Percentiles rank a stretch among this genome's conserved stretches.
Evolutionary conservation across 2,113 vertebrate genomes (phyloP).

Genomic region (Apaloderma vittatum): DNA sequence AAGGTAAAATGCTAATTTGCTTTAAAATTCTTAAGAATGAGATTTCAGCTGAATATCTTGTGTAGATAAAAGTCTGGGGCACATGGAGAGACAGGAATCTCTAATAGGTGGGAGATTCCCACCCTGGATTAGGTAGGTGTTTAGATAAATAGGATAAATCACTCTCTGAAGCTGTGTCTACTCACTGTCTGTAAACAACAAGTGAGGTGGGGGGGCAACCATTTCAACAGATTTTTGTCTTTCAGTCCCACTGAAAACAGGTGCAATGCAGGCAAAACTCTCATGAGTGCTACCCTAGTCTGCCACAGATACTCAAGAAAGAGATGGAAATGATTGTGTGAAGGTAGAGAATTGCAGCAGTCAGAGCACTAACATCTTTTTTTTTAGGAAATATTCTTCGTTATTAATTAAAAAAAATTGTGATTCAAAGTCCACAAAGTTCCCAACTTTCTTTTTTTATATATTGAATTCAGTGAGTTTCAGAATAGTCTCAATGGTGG

Average conservation of each 20-base stretch:
- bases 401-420: rapidly evolving
- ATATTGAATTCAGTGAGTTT: not conserved
- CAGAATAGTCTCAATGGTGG: not conserved
- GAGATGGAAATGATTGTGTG: not conserved
- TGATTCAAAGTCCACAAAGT: not conserved
- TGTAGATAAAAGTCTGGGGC: not conserved
- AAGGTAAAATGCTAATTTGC: not conserved
- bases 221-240: not conserved
- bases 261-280: not conserved
- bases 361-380: not conserved
- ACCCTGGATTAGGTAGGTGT: not conserved
- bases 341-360: not conserved
- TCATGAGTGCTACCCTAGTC: not conserved
- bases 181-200: not conserved
- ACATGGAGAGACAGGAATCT: not conserved
- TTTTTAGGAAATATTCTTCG: not conserved
- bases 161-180: not conserved
- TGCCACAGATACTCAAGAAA: not conserved
- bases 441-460: not conserved
- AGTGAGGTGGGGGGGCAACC: rapidly evolving
- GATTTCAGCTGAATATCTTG: not conserved
- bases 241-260: not conserved
- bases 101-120: not conserved
- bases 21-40: not conserved
- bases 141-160: not conserved